Base-by-base conservation (phyloP, 2,888 invertebrate species). In the Mythimna impura region DNA sequence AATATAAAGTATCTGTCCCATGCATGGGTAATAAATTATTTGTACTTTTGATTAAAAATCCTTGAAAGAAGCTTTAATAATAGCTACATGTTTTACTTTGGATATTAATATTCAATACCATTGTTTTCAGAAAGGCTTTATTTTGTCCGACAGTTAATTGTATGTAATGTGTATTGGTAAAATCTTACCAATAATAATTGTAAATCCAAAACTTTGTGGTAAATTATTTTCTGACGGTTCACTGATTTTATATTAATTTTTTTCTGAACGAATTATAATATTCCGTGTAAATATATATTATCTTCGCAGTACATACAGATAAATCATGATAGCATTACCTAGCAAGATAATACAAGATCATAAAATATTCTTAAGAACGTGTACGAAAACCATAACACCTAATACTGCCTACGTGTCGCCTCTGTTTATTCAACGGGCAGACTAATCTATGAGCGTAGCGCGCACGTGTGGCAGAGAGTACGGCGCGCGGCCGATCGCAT, bases 381-480 rank as follows among this genome's bases (percentile, higher is more conserved):
- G 68, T 76, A 71, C 70, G 71, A 72, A 66, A 71, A 85, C 85
- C 30, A 69, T 66, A 75, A 50, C 62, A 58, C 68, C 64, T 85
- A 86, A 88, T 81, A 75, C 76, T 73, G 80, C 78, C 81, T 85
- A 71, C 81, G 83, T 90, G 91, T 90, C 91, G 87, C 80, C 87
- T 91, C 88, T 92, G 89, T 93, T 93, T 93, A 89, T 90, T 91
- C 84, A 89, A 89, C 86, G 87, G 82, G 85, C 83, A 86, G 84
- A 87, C 82, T 89, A 89, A 89, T 91, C 91, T 91, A 89, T 89
- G 88, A 77, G 76, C 64, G 74, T 71, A 84, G 80, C 80, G 87
- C 89, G 93, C 95, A 95, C 95, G 95, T 95, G 95, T 94, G 93
- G 91, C 87, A 50, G 60, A 78, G 70, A 67, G 66, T 54, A 63